phyloP scores from a whole-genome alignment of 1,140 invertebrate species.

The Parapsyche elsis region DNA sequence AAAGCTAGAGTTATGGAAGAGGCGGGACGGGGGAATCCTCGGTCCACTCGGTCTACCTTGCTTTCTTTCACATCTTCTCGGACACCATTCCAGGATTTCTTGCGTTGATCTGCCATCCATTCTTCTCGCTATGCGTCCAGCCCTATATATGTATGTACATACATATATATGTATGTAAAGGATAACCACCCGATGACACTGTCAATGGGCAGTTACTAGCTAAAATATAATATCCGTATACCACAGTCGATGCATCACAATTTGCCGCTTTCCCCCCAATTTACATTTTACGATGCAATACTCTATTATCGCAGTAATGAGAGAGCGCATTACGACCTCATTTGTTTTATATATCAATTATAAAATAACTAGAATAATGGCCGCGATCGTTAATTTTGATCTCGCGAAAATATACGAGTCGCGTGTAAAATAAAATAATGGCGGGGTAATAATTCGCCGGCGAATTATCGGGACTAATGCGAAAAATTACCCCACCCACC shows the following conservation, averaged over 20 bases:
- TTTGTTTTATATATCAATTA: conserved; percentile 54
- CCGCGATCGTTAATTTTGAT: conserved; percentile 21
- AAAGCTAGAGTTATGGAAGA: no score
- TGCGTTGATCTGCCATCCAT: no score
- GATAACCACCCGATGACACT: no score
- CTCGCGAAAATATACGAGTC: conserved; percentile 2
- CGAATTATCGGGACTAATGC: neutral
- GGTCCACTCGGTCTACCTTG: no score
- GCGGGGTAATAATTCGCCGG: neutral
- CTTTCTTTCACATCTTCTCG: no score
- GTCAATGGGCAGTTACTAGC: no score
- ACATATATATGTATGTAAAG: no score
- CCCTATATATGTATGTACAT: no score
- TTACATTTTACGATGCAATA: conserved; percentile 22
- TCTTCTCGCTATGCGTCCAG: no score
- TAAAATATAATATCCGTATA: no score
- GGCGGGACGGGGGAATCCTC: no score
- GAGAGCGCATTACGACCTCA: conserved; percentile 48
- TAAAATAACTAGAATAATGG: conserved; percentile 52
- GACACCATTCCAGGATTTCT: no score
- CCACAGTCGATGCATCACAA: neutral
- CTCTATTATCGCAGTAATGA: conserved; percentile 46
- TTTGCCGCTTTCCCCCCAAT: neutral
- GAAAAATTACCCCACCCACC: neutral
- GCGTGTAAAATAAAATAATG: conserved; percentile 22